Base-by-base conservation (phyloP, 2,113 vertebrate species). In the Tychaedon coryphoeus region DNA sequence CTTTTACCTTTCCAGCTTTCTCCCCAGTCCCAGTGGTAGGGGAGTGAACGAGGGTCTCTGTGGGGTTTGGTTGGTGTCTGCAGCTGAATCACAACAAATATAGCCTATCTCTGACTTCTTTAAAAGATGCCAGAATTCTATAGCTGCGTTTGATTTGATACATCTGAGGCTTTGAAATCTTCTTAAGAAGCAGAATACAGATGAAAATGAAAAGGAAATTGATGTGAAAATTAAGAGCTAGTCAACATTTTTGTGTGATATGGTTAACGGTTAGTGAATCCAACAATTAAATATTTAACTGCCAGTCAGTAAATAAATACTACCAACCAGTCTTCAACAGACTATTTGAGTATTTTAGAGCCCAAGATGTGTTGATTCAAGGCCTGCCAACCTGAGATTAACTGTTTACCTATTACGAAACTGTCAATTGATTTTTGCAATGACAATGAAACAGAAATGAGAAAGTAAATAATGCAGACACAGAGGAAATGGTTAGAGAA, bases 11-110 rank as follows among this genome's bases (percentile, higher is more conserved):
- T 45, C 28, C 12, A 10, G 4, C n/a, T 73, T 15, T 66, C 38
- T 53, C 23, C 53, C 15, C 5, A 10, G 0, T 40, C 16, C 10
- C 24, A 6, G 7, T 29, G n/a, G 8, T 25, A 31, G 7, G 10
- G 28, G 10, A 73, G 18, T 16, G 34, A 43, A 28, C 0, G 0
- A 36, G 23, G 8, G 26, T 22, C 22, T 43, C 3, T 0, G 0
- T 45, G 69, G 10, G n/a, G 13, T 28, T 47, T 17, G 23, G 19
- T 11, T 58, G 38, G 24, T 45, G 36, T 22, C 45, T 45, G 19
- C 3, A 1, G 16, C 47, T 60, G 31, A 40, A 45, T 45, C 45
- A 51, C 28, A 47, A 31, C 6, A 48, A 51, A 3, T 34, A 22
- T 2, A 62, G 6, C 1, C 0, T 22, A 42, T 43, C 56, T 77